Conservation (phyloP, 2,888 invertebrate species). For the Chrysolina americana region DNA sequence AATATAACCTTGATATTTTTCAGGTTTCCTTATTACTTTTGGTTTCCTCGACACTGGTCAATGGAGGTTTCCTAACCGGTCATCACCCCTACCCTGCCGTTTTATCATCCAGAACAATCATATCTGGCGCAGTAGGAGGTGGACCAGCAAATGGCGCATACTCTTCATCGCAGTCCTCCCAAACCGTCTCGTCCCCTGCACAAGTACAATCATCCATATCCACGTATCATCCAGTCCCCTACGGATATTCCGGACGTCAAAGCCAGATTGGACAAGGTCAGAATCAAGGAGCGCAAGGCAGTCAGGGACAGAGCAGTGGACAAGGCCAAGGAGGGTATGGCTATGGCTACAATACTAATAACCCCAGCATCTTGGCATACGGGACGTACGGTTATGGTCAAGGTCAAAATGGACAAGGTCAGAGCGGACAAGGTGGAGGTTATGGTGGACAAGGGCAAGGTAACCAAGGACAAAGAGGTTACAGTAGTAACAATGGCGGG, state of each 20-base stretch:
- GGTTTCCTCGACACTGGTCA: slow-evolving; percentile 30
- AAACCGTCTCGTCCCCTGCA: slow-evolving; percentile 41
- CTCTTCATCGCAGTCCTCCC: slow-evolving; percentile 44
- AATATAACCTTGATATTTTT: background rate
- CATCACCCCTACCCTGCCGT: slow-evolving; percentile 38
- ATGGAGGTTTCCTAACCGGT: slow-evolving; percentile 39
- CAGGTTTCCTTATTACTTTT: slow-evolving; percentile 33
- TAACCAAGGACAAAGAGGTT: slow-evolving; percentile 11
- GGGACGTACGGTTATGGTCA: slow-evolving; percentile 28
- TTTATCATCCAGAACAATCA: slow-evolving; percentile 35
- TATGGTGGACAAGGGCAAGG: slow-evolving; percentile 6
- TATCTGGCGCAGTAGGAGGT: slow-evolving; percentile 39
- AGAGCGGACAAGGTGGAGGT: slow-evolving; percentile 15
- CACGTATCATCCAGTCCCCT: slow-evolving; percentile 33
- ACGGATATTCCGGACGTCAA: slow-evolving; percentile 26
- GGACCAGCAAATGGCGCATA: slow-evolving; percentile 40
- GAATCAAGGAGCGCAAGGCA: slow-evolving; percentile 10
- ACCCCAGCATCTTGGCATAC: slow-evolving; percentile 29
- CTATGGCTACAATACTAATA: slow-evolving; percentile 27
- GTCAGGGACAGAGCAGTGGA: background rate
- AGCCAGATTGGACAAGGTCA: slow-evolving; percentile 13
- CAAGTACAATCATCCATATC: slow-evolving; percentile 40
- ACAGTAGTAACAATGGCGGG: background rate
- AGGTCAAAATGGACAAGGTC: slow-evolving; percentile 16
- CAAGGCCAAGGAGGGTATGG: slow-evolving; percentile 22